Evolutionary conservation across 92 coral and sea anemone genomes (phyloP).

Genomic region (Siderastrea radians): DNA sequence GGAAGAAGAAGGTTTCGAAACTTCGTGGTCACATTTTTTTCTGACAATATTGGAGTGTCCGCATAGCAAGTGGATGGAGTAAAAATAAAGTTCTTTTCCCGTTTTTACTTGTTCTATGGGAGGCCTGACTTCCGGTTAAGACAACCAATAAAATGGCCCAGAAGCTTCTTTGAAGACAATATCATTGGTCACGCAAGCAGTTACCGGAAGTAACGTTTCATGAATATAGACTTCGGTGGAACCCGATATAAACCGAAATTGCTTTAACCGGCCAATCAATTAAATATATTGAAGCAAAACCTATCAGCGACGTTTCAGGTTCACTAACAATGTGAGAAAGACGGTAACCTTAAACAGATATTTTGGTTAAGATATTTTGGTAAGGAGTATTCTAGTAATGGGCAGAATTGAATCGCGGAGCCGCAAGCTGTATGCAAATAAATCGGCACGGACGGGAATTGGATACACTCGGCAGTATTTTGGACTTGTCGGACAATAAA

Average conservation of each 20-base stretch:
- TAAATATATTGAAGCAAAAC: constrained; percentile 1
- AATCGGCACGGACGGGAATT: too few relatives aligned
- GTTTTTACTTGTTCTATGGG: constrained; percentile 38
- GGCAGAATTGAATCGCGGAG: not conserved
- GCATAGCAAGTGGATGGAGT: not conserved
- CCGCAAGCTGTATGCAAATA: not conserved
- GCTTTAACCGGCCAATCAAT: not conserved
- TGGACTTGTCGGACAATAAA: too few relatives aligned
- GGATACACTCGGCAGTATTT: too few relatives aligned
- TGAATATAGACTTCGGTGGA: too few relatives aligned
- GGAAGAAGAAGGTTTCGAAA: constrained; percentile 7
- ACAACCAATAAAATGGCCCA: constrained; percentile 19
- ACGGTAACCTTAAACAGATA: not conserved
- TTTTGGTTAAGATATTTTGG: not conserved
- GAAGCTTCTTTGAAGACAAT: not conserved
- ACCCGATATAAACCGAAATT: too few relatives aligned
- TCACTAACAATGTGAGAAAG: not conserved
- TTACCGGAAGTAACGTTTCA: constrained; percentile 21
- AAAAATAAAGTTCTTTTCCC: constrained; percentile 38
- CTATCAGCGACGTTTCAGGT: not conserved
- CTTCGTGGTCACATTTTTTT: constrained; percentile 24
- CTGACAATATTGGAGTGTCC: constrained; percentile 36
- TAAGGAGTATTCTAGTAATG: not conserved
- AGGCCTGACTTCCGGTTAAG: constrained; percentile 28
- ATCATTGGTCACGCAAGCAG: constrained; percentile 18